Conservation (phyloP, 2,797 vertebrate species). For the Peromyscus attwateri region DNA sequence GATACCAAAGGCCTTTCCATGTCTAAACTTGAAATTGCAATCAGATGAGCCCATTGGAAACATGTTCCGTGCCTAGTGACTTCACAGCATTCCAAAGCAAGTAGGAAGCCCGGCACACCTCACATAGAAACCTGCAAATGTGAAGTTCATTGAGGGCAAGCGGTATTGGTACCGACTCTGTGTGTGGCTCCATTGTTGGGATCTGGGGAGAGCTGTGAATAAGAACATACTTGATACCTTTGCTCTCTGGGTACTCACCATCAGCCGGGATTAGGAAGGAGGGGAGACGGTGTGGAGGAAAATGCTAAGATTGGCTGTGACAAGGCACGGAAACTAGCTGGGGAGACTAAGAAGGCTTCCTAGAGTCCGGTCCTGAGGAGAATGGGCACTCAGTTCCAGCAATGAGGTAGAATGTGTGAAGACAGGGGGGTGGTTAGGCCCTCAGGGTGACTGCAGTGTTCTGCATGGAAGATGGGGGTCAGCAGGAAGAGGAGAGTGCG, state of each 20-base stretch:
- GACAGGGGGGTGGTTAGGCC: too few species aligned
- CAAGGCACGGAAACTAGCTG: neutral
- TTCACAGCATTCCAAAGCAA: neutral
- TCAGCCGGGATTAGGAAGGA: neutral
- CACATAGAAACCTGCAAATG: neutral
- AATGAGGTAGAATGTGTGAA: neutral
- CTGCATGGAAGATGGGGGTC: neutral
- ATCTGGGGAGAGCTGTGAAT: neutral
- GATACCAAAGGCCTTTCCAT: neutral
- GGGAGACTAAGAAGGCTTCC: neutral
- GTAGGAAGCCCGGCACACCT: neutral
- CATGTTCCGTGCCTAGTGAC: neutral
- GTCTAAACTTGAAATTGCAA: neutral
- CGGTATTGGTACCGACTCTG: fast-evolving
- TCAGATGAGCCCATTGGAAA: neutral
- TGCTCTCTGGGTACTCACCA: neutral
- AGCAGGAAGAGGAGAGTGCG: neutral
- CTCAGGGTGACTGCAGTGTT: neutral
- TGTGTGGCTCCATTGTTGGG: neutral
- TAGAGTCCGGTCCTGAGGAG: neutral
- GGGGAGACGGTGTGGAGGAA: neutral
- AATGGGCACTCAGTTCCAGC: neutral
- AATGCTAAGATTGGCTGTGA: fast-evolving
- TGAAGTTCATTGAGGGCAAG: fast-evolving
- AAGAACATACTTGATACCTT: neutral